Base-by-base conservation (phyloP, 2,113 vertebrate genomes). In the Oplegnathus fasciatus region DNA sequence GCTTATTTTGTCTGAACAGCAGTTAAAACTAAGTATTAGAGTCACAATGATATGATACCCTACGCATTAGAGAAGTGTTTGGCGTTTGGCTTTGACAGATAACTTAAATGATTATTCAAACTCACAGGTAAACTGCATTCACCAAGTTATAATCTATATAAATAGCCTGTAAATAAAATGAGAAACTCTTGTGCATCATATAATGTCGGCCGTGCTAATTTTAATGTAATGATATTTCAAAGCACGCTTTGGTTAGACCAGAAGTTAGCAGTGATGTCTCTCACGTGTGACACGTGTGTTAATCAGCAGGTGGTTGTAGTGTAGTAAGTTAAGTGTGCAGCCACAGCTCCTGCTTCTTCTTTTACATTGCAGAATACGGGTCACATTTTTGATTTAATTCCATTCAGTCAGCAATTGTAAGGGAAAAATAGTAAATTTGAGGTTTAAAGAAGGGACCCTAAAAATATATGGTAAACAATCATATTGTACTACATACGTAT, bases 201-300 rank as follows among this genome's bases (percentile, higher is more conserved):
- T 24, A 34, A 2, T 24, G 20, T 6, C 1, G 8, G 7, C 30
- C n/a, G 28, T 54, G 20, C 50, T 54, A 2, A n/a, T 40, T 72
- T 26, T 3, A 58, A 20, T 44, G 5, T 20, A 42, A 28, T 58
- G 17, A 10, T n/a, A n/a, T 55, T 22, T 74, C 32, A 67, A 4
- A 68, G 6, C 24, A n/a, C 10, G 2, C 20, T 28, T 42, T 28
- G 34, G 24, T 55, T 67, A 5, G 34, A 44, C 30, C 37, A 44
- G 34, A 46, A 17, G 48, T 34, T 4, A 22, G 62, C 34, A 44
- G 11, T n/a, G n/a, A n/a, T n/a, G n/a, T n/a, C n/a, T n/a, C n/a
- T n/a, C n/a, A n/a, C n/a, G n/a, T 44, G 72, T 34, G 58, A 62
- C 60, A n/a, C n/a, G n/a, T 62, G 10, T 62, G 60, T 34, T 62